Base-by-base conservation (phyloP, 2,888 invertebrate species). In the Meteorus colon region DNA sequence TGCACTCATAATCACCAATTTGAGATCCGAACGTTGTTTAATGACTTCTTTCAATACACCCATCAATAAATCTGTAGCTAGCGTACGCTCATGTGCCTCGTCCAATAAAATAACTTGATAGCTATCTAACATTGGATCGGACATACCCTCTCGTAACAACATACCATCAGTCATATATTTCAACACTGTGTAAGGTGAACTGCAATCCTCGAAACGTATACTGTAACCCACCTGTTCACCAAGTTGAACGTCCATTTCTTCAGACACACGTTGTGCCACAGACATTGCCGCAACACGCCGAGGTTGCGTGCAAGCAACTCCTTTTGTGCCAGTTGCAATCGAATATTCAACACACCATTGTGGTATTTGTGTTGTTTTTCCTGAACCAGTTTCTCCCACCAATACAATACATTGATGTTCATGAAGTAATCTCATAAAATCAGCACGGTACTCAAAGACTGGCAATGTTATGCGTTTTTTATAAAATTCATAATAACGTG, bases 111-210 rank as follows among this genome's bases (percentile, higher is more conserved):
- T 95, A 2, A 98, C 98, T 87, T 98, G 95, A 90, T 99, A 99
- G 14, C 95, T 94, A 83, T 99, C 98, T 8, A 99, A 90, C 94
- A 99, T 96, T 0, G 99, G 99, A 90, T 99, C 98, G 0, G 98
- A 98, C 99, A 99, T 99, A 0, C 98, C 99, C 91, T 99, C 99
- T 78, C 99, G 92, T 45, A 99, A 91, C 89, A 99, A 93, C 99
- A 99, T 99, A 96, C 99, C 99, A 86, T 99, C 99, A 16, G 99
- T 99, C 97, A 99, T 97, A 89, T 99, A 99, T 87, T 99, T 99
- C 1, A 99, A 92, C 37, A 98, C 92, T 0, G 99, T 99, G 87
- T 95, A 96, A 0, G 96, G 93, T 1, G 97, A 97, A 1, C 98
- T 98, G 87, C 99, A 99, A 91, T 99, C 99, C 90, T 99, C 99